Base-by-base conservation (phyloP, 2,797 vertebrate genomes). In the Cyprinodon diabolis region DNA sequence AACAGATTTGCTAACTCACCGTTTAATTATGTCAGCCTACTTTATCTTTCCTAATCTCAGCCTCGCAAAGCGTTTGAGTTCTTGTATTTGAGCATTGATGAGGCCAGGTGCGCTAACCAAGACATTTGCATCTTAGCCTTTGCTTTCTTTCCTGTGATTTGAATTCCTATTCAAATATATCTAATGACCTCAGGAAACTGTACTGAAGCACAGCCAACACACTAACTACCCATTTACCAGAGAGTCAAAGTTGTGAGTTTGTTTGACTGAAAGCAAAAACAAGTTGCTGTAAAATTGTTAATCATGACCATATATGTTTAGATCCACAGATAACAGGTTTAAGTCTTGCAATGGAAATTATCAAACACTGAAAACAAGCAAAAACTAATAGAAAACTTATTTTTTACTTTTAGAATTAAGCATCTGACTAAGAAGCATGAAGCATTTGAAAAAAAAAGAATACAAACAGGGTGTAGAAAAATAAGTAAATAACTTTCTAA, bases 1-100 rank as follows among this genome's bases (percentile, higher is more conserved):
- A 95, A 94, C 92, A 94, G 55, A 48, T 75, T 72, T 11, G n/a
- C 6, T 69, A 58, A 57, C 66, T 54, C 19, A 73, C 66, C 66
- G 52, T 6, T 48, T 30, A 65, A 65, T 69, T 19, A 49, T 65
- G 1, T 35, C 12, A 37, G 23, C 15, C 6, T 8, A 6, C 62
- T 40, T 48, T 58, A 1, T 21, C 3, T 35, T 0, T 30, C 5
- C 54, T 15, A 66, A 6, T 14, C 4, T 7, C 9, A 17, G 66
- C n/a, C 30, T 37, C 21, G 63, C 9, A 43, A 45, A 40, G 11
- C 23, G 4, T 30, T 54, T n/a, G 0, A 17, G 8, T 30, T 25
- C 3, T 3, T 71, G 4, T 43, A 43, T 35, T 45, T 4, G 67
- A 14, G 0, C 9, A 48, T 1, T 55, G 15, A 55, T 45, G 2